Evolutionary conservation across 1,140 invertebrate species (phyloP).

Genomic region (Trichonephila inaurata): DNA sequence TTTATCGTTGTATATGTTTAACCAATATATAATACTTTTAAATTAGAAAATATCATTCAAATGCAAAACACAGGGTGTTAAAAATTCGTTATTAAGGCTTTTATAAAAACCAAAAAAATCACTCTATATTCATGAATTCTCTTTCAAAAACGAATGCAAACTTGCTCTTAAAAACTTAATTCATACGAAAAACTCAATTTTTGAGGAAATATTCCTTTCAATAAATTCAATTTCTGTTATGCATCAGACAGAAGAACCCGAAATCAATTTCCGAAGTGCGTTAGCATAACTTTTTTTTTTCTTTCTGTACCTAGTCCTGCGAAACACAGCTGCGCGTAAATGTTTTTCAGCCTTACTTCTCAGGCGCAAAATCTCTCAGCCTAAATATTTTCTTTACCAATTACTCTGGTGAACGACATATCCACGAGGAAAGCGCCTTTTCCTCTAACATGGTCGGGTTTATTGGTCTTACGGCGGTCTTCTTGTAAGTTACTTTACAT

Average conservation of each 20-base stretch:
- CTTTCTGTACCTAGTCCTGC: not conserved
- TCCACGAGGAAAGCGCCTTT: not conserved
- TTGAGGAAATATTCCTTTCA: slow-evolving; percentile 4
- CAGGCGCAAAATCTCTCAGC: slow-evolving; percentile 19
- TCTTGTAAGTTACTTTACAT: not conserved
- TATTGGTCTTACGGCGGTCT: not conserved
- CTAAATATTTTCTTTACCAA: slow-evolving; percentile 61
- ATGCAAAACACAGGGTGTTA: no score
- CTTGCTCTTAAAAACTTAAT: slow-evolving; percentile 43
- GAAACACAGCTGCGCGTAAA: slow-evolving; percentile 45
- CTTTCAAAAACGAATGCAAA: not conserved
- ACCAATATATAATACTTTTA: no score
- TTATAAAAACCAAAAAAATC: no score
- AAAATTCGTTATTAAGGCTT: no score
- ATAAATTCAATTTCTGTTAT: slow-evolving; percentile 52
- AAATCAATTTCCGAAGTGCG: slow-evolving; percentile 66
- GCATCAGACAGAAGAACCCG: not conserved
- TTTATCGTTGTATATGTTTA: no score
- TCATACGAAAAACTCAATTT: slow-evolving; percentile 13
- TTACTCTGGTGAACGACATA: slow-evolving; percentile 24
- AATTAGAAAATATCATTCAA: no score
- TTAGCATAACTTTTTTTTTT: slow-evolving; percentile 52
- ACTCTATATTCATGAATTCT: no score
- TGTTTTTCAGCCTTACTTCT: slow-evolving; percentile 19
- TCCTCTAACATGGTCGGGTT: not conserved